Base-by-base conservation (phyloP, 2,888 invertebrate genomes). In the Hololepta plana region DNA sequence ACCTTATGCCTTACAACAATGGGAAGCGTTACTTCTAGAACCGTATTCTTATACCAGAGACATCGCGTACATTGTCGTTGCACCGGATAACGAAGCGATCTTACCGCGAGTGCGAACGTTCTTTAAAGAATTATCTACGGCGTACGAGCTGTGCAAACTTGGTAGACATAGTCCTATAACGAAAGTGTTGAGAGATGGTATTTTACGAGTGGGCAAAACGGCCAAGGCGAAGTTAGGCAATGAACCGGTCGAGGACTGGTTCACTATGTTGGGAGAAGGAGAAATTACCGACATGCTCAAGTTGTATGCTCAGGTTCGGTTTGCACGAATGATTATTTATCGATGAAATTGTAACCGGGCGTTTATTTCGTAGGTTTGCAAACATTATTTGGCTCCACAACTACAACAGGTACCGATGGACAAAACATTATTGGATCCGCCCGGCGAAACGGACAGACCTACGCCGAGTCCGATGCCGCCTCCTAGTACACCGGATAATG, bases 1-100 rank as follows among this genome's bases (percentile, higher is more conserved):
- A n/a, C 95, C 95, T 0, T 82, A 88, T 50, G 84, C 91, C 24
- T 64, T 95, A 20, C 75, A 82, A 32, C 88, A 84, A 51, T 96
- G 96, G 96, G 96, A 98, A 52, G 80, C 88, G 44, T 64, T 96
- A n/a, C 60, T 85, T n/a, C 59, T 98, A 7, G 95, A 96, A 51
- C 98, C 98, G 0, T 93, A 90, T 52, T 81, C 91, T n/a, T 84
- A 85, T 47, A 69, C 87, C 4, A 65, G 95, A 15, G 95, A 98
- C 51, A 74, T 98, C 2, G 88, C 85, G 12, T 99, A 96, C 51
- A 68, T 95, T 19, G 88, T 95, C 4, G 71, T 98, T 1, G 79
- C 90, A 15, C 93, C 96, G 0, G 95, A 96, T 46, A 82, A 76
- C 45, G 84, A 88, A 29, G 75, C 72, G 36, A 66, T 91, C 17